These are phyloP conservation scores for Distichodus sexfasciatus DNA, from an alignment of 2,797 vertebrate species.

Conservation along the genomic window DNA sequence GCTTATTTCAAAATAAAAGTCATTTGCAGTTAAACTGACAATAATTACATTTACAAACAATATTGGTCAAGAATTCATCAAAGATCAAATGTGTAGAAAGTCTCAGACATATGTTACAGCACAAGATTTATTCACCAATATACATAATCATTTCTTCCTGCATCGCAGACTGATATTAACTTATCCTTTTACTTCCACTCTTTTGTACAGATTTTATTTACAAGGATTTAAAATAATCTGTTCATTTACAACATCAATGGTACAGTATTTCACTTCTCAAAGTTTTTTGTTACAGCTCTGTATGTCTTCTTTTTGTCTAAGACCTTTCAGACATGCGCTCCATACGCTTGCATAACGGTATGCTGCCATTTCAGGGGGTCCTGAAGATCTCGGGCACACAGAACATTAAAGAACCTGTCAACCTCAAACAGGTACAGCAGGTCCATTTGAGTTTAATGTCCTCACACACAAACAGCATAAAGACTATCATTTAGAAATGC, in stretches of 20 bases:
- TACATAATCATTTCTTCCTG: slow-evolving; percentile 79
- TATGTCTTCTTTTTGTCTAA: slow-evolving; percentile 1
- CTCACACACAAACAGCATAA: not conserved
- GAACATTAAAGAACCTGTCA: not conserved
- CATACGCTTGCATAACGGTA: not conserved
- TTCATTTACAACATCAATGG: slow-evolving; percentile 90
- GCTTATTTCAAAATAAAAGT: slow-evolving; percentile 10
- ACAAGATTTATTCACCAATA: slow-evolving; percentile 98
- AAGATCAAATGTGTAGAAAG: not conserved
- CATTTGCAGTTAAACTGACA: no score
- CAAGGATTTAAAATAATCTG: slow-evolving; percentile 94
- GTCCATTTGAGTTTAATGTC: not conserved
- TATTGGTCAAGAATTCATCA: no score
- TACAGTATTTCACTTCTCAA: slow-evolving; percentile 88
- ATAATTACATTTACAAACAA: no score
- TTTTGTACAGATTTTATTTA: slow-evolving; percentile 90
- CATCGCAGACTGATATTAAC: slow-evolving; percentile 75
- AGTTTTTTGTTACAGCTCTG: slow-evolving; percentile 42
- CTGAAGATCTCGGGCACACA: not conserved
- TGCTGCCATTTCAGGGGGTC: not conserved
- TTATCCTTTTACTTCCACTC: slow-evolving; percentile 60
- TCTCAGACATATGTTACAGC: slow-evolving; percentile 46
- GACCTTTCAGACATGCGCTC: slow-evolving; percentile 9
- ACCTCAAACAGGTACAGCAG: not conserved
- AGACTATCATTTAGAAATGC: not conserved